Evolutionary conservation across 2,113 vertebrate genomes (phyloP).

Genomic region (Bos javanicus): DNA sequence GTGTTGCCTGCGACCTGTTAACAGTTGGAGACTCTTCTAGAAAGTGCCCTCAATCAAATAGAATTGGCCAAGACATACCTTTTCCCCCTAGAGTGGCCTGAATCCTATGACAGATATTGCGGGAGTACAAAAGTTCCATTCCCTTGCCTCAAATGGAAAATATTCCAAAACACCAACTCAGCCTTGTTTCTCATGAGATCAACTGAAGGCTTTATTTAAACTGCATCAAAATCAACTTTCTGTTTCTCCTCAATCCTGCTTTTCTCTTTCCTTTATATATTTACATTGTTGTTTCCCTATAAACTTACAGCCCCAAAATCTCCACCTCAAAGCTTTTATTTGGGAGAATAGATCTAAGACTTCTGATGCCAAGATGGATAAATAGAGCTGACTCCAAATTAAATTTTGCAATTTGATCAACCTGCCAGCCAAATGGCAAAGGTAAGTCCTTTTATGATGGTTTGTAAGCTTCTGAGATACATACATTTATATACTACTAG

Average conservation of each 20-base stretch:
- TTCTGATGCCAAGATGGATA: neutral
- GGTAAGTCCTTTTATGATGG: neutral
- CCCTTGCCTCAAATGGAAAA: neutral
- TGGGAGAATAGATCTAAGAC: neutral
- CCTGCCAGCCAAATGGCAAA: neutral
- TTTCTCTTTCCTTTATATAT: neutral
- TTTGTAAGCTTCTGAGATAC: neutral
- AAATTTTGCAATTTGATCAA: neutral
- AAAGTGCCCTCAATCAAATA: neutral
- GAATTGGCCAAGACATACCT: neutral
- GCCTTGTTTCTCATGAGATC: neutral
- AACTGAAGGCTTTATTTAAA: neutral
- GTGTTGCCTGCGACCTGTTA: neutral
- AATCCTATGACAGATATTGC: neutral
- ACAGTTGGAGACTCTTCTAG: neutral
- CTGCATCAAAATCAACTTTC: neutral
- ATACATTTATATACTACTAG: neutral
- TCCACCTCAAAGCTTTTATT: neutral
- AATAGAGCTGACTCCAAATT: neutral
- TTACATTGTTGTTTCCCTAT: neutral
- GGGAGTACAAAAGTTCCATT: fast-evolving
- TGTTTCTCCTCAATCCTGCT: neutral
- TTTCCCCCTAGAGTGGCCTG: neutral
- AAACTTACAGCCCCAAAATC: neutral
- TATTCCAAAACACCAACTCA: neutral